Evolutionary conservation across 2,888 invertebrate species (phyloP).

Genomic region (Nomada hirtipes): DNA sequence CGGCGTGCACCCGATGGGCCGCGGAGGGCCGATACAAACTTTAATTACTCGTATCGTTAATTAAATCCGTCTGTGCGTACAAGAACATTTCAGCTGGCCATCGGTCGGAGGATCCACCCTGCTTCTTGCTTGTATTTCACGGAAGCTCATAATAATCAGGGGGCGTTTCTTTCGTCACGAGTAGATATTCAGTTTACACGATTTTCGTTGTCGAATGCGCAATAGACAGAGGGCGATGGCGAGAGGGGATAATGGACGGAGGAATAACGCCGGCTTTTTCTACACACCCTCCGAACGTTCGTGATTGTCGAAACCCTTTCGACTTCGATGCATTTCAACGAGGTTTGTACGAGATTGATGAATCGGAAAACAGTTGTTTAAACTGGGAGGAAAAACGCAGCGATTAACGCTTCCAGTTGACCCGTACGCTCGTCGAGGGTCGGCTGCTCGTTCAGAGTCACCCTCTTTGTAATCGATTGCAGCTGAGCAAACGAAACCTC

Average conservation of each 20-base stretch:
- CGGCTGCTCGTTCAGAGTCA: slow-evolving; percentile 26
- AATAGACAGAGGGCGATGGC: not conserved
- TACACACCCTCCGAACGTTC: not conserved
- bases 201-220: slow-evolving; percentile 51
- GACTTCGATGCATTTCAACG: slow-evolving; percentile 77
- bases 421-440: slow-evolving; percentile 36
- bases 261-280: slow-evolving; percentile 35
- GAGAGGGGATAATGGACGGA: not conserved
- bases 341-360: slow-evolving; percentile 72
- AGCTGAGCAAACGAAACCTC: slow-evolving; percentile 81
- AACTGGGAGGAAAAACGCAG: slow-evolving; percentile 60
- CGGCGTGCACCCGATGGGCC: slow-evolving; percentile 9
- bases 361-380: slow-evolving; percentile 70
- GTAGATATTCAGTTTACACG: slow-evolving; percentile 56
- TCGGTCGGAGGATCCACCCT: slow-evolving; percentile 24
- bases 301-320: slow-evolving; percentile 46
- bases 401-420: slow-evolving; percentile 66
- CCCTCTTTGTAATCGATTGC: slow-evolving; percentile 72
- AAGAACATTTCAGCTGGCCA: slow-evolving; percentile 49
- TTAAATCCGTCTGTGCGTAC: slow-evolving; percentile 65
- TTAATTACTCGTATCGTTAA: slow-evolving; percentile 68
- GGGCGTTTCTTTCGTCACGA: slow-evolving; percentile 27
- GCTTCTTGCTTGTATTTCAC: slow-evolving; percentile 46
- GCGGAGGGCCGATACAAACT: slow-evolving; percentile 30
- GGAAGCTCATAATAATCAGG: slow-evolving; percentile 73